phyloP scores from a whole-genome alignment of 2,888 invertebrate species.

The Artemia sinica region DNA sequence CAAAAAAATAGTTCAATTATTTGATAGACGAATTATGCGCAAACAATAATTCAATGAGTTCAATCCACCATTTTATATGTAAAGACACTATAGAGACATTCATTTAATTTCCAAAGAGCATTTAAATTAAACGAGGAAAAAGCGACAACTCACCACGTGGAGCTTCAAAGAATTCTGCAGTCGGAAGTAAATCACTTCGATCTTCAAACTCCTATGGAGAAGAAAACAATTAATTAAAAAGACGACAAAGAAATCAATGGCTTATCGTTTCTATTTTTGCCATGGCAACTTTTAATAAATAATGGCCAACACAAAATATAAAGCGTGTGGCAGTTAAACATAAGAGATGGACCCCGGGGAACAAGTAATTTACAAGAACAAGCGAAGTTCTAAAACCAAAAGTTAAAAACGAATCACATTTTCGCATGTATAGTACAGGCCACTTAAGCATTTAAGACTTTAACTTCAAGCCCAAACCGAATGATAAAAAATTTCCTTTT shows the following conservation, averaged over 20 bases:
- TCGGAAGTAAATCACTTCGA: constrained; percentile 65
- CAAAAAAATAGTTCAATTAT: no score
- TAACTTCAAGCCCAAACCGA: no score
- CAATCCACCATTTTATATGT: no score
- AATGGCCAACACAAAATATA: not conserved
- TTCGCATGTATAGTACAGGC: no score
- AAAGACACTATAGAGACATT: no score
- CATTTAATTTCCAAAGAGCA: no score
- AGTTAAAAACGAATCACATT: no score
- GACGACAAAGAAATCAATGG: not conserved
- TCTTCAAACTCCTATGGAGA: constrained; percentile 36
- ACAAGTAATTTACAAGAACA: constrained; percentile 12
- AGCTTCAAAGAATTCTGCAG: constrained; percentile 71
- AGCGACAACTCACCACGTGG: constrained; percentile 45
- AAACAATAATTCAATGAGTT: no score
- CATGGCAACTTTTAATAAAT: not conserved
- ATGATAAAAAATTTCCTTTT: no score
- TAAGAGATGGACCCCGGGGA: not conserved
- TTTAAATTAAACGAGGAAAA: constrained; percentile 1
- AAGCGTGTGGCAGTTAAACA: not conserved
- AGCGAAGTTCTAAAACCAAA: no score
- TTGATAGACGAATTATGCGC: no score
- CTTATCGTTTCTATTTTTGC: not conserved
- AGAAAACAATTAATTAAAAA: constrained; percentile 5
- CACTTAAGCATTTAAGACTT: no score